A percentile compares a stretch with the other conserved stretches of the same genome.
Conservation (phyloP, 2,888 invertebrate species). For the Pyrochroa serraticornis region DNA sequence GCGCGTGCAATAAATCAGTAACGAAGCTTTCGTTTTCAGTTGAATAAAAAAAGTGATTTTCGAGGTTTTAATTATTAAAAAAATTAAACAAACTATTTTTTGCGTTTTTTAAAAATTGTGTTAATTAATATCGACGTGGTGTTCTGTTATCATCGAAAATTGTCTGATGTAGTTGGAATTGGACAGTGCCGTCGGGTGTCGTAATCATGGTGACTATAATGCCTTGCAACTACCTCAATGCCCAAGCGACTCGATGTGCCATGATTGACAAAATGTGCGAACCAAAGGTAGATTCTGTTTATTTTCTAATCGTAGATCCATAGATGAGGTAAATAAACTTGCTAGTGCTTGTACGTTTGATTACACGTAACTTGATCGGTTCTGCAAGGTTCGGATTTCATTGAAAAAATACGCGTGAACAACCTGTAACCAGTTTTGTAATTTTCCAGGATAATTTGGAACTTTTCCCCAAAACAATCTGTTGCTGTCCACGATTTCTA, state of each 20-base stretch:
- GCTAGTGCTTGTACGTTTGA: too few species aligned
- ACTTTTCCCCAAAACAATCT: too few species aligned
- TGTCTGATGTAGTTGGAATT: neutral
- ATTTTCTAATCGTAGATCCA: neutral
- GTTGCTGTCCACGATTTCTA: too few species aligned
- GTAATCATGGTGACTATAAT: constrained; percentile 69
- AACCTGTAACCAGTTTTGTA: constrained; percentile 2
- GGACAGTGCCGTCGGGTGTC: constrained; percentile 40
- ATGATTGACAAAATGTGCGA: constrained; percentile 59
- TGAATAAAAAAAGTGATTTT: neutral
- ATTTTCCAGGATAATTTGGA: too few species aligned
- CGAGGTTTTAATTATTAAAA: too few species aligned
- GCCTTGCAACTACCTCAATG: constrained; percentile 70
- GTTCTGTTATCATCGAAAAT: neutral
- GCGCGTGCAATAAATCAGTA: neutral
- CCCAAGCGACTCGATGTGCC: constrained; percentile 60
- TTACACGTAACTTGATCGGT: too few species aligned
- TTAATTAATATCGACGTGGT: neutral
- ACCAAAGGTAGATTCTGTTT: constrained; percentile 51
- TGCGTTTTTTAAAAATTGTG: too few species aligned
- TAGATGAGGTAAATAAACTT: too few species aligned
- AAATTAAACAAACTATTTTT: too few species aligned
- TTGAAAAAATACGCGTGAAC: neutral
- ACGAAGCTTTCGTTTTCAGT: neutral
- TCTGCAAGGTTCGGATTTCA: too few species aligned